A percentile compares a stretch with the other conserved stretches of the same genome.
Conservation (phyloP, 2,888 invertebrate species). For the Agrochola lychnidis region DNA sequence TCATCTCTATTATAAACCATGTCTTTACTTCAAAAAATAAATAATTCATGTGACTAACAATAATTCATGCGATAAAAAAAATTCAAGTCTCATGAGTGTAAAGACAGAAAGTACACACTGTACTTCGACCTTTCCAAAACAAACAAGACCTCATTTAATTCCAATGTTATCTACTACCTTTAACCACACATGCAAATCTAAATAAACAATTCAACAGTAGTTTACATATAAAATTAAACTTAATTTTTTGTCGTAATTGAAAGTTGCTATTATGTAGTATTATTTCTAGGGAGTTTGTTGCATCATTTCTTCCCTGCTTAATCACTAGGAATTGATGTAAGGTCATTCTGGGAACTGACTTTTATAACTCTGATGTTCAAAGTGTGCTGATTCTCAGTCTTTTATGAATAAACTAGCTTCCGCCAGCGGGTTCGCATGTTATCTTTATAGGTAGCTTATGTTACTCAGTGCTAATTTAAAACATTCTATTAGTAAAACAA, state of each 20-base stretch:
- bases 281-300: neutral
- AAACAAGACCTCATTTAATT: neutral
- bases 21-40: neutral
- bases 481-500: no score
- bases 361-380: neutral
- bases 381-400: neutral
- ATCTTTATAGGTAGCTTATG: no score
- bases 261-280: neutral
- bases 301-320: neutral
- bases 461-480: no score
- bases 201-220: neutral
- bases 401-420: neutral
- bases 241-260: neutral
- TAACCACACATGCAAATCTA: neutral
- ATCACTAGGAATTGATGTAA: neutral
- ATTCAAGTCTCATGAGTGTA: neutral
- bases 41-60: no score
- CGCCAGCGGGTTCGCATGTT: no score
- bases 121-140: slow-evolving; percentile 11
- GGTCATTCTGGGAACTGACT: neutral
- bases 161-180: slow-evolving; percentile 13
- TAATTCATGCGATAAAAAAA: no score
- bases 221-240: neutral
- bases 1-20: neutral
- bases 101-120: neutral